phyloP scores from a whole-genome alignment of 2,797 vertebrate species.

The Neostethus bicornis region DNA sequence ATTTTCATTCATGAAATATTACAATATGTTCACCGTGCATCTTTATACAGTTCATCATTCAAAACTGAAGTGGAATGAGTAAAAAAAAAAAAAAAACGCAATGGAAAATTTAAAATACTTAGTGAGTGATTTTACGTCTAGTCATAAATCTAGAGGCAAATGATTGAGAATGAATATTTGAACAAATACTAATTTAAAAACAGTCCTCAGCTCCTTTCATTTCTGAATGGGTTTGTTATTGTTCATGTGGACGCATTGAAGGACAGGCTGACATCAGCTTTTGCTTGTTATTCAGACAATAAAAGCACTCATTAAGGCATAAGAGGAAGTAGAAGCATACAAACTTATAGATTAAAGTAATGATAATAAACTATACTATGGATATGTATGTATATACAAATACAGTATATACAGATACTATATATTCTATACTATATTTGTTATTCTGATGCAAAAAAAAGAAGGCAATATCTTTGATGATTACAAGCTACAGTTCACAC shows the following conservation, averaged over 20 bases:
- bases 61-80: slow-evolving; percentile 18
- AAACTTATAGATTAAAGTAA: slow-evolving; percentile 24
- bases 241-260: slow-evolving; percentile 8
- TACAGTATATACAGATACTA: too few species aligned
- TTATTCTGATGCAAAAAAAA: too few species aligned
- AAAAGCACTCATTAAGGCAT: slow-evolving; percentile 3
- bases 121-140: too few species aligned
- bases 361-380: too few species aligned
- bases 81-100: too few species aligned
- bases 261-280: slow-evolving; percentile 3
- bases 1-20: slow-evolving; percentile 20
- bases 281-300: slow-evolving; percentile 13
- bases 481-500: too few species aligned
- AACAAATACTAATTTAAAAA: slow-evolving; percentile 15
- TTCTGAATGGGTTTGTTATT: slow-evolving; percentile 5
- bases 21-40: slow-evolving; percentile 4
- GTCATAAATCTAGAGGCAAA: too few species aligned
- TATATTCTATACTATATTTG: too few species aligned
- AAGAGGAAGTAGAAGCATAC: slow-evolving; percentile 6
- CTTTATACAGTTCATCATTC: slow-evolving; percentile 31
- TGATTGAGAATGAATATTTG: slow-evolving; percentile 27
- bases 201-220: slow-evolving; percentile 16
- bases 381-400: too few species aligned
- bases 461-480: too few species aligned
- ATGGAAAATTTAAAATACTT: too few species aligned